A percentile compares a stretch with the other conserved stretches of the same genome.
phyloP scores from a whole-genome alignment of 1,140 invertebrate genomes.

The Brachionus plicatilis region DNA sequence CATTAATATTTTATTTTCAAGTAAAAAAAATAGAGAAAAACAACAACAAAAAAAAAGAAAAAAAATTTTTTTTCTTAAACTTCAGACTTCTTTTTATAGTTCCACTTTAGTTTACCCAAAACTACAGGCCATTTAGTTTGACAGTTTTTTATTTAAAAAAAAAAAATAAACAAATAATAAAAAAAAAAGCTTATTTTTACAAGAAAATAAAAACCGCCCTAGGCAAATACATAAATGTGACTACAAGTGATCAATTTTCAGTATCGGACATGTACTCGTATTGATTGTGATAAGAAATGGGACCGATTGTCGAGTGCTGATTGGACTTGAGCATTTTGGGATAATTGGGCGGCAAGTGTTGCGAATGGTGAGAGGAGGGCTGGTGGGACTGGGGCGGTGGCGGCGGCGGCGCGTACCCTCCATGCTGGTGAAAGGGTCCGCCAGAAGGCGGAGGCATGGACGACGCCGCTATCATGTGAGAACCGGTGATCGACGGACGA shows the following conservation, averaged over 20 bases:
- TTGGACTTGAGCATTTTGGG: background rate
- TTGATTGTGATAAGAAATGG: background rate
- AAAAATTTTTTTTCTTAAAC: background rate
- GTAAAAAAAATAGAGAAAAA: background rate
- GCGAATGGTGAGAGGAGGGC: background rate
- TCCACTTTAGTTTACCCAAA: background rate
- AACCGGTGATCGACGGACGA: background rate
- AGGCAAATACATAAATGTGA: background rate
- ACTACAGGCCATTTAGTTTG: background rate
- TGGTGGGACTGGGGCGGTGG: no score
- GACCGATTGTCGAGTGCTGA: slow-evolving; percentile 8
- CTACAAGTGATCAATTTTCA: background rate
- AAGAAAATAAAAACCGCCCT: background rate
- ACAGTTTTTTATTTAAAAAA: background rate
- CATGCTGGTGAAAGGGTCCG: background rate
- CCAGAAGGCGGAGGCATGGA: background rate
- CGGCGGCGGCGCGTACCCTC: background rate
- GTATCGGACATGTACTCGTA: background rate
- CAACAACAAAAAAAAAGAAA: background rate
- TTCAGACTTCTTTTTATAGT: background rate
- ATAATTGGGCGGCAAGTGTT: background rate
- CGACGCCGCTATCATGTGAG: background rate
- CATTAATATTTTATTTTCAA: background rate
- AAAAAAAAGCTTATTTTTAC: background rate
- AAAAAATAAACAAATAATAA: background rate